These are phyloP conservation scores for Maniola jurtina DNA, from an alignment of 1,140 invertebrate species.

Conservation along the genomic window DNA sequence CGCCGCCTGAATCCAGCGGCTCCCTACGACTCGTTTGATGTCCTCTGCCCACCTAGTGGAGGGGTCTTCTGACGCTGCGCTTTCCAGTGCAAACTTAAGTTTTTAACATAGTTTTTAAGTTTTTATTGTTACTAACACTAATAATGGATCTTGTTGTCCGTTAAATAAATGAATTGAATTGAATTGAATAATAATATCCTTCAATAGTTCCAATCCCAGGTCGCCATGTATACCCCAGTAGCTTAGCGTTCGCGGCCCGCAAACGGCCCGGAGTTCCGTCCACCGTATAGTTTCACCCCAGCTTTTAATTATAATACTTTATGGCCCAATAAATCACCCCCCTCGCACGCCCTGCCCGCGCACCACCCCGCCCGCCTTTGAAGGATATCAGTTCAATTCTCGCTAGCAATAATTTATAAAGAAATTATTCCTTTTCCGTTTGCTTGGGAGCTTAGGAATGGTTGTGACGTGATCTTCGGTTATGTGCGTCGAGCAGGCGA, in stretches of 20 bases:
- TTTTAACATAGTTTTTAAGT: no score
- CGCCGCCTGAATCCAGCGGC: no score
- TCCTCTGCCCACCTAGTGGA: no score
- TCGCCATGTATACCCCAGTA: slow-evolving; percentile 17
- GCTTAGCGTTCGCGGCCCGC: slow-evolving; percentile 43
- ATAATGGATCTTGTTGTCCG: no score
- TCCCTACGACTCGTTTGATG: no score
- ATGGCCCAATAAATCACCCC: slow-evolving; percentile 78
- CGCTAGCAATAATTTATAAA: slow-evolving; percentile 68
- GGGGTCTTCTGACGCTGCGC: no score
- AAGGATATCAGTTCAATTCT: slow-evolving; percentile 75
- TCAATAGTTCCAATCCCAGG: no score
- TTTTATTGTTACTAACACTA: no score
- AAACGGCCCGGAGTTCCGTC: slow-evolving; percentile 49
- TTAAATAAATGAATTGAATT: no score
- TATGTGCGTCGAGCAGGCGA: slow-evolving; percentile 10
- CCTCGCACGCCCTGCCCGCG: slow-evolving; percentile 44
- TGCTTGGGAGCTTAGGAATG: slow-evolving; percentile 28
- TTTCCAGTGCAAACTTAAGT: no score
- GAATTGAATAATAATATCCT: no score
- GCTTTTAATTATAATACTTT: slow-evolving; percentile 81
- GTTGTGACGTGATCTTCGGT: slow-evolving; percentile 30
- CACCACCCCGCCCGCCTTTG: slow-evolving; percentile 49
- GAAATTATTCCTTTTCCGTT: slow-evolving; percentile 64
- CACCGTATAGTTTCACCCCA: slow-evolving; percentile 70